Percentiles rank a stretch among this genome's conserved stretches.
These are phyloP conservation scores for Trachurus trachurus DNA, from an alignment of 2,797 vertebrate genomes.

Conservation along the genomic window DNA sequence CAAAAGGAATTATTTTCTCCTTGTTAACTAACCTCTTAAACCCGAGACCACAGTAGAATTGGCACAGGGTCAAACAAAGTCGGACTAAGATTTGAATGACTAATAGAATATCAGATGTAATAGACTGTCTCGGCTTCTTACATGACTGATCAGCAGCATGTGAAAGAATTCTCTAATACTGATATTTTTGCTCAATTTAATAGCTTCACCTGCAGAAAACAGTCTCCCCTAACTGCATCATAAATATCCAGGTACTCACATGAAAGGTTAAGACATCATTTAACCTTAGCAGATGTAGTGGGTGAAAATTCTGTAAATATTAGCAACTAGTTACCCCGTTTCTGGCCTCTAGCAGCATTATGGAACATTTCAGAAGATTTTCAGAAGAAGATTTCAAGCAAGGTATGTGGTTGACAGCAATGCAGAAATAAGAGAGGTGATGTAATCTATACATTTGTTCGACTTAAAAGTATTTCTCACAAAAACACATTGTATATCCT, in stretches of 20 bases:
- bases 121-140: conserved; percentile 4
- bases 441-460: background rate
- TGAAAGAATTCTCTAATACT: background rate
- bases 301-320: background rate
- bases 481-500: background rate
- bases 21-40: conserved; percentile 51
- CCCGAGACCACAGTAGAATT: background rate
- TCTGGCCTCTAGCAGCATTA: background rate
- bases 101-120: conserved; percentile 39
- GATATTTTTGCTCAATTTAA: background rate
- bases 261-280: background rate
- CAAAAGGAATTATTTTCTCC: conserved; percentile 44
- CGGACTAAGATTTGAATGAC: conserved; percentile 17
- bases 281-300: background rate
- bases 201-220: background rate
- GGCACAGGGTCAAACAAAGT: conserved; percentile 30
- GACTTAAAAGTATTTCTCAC: background rate
- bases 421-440: background rate
- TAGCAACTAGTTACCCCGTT: background rate
- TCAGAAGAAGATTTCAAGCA: background rate
- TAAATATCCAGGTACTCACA: background rate
- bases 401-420: too few species aligned
- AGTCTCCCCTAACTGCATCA: background rate
- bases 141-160: background rate
- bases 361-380: background rate